These are phyloP conservation scores for Mesorhabditis belari DNA, from an alignment of 2,888 invertebrate genomes.

Conservation along the genomic window DNA sequence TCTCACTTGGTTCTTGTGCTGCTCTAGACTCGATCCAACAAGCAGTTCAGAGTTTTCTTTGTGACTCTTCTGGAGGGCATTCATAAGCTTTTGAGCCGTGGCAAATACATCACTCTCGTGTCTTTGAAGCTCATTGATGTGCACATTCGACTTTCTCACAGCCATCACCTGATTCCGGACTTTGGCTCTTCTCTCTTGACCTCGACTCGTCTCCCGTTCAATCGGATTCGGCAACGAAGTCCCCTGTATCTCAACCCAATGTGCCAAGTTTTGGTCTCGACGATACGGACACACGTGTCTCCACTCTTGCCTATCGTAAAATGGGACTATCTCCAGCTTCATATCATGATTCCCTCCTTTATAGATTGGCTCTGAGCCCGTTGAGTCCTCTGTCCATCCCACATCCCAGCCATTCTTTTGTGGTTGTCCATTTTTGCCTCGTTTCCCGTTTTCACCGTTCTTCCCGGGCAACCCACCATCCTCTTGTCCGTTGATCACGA, in stretches of 20 bases:
- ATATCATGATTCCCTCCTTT: not conserved
- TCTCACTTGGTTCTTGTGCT: constrained; percentile 3
- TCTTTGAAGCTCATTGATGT: too few species aligned
- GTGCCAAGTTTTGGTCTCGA: not conserved
- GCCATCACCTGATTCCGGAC: not conserved
- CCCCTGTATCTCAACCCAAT: not conserved
- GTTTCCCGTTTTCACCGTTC: constrained; percentile 2
- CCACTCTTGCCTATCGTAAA: not conserved
- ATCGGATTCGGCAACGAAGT: not conserved
- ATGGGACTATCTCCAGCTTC: not conserved
- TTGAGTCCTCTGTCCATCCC: constrained; percentile 2
- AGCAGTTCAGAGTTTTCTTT: too few species aligned
- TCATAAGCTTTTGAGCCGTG: too few species aligned
- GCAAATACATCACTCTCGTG: too few species aligned
- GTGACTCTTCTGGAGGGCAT: too few species aligned
- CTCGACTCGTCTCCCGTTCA: not conserved
- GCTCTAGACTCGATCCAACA: too few species aligned
- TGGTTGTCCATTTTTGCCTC: constrained; percentile 1
- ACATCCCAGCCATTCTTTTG: constrained; percentile 4
- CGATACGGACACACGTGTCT: not conserved
- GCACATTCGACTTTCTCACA: not conserved
- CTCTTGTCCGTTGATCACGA: not conserved
- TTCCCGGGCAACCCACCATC: constrained; percentile 1
- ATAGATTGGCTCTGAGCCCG: too few species aligned
- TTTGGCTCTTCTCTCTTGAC: not conserved